These are phyloP conservation scores for Apis laboriosa DNA, from an alignment of 1,140 invertebrate species.

Conservation along the genomic window DNA sequence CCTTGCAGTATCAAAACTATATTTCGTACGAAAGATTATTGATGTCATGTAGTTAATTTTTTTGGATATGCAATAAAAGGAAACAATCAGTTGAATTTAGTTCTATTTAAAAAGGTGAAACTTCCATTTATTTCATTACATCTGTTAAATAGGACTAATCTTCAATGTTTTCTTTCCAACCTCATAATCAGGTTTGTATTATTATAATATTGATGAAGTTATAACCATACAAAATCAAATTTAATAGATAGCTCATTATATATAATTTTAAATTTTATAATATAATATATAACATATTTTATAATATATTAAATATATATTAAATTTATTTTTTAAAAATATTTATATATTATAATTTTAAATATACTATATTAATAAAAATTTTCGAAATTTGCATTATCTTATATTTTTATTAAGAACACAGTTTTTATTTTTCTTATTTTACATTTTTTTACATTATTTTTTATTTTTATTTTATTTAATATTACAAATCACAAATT, in stretches of 20 bases:
- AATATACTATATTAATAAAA: not conserved
- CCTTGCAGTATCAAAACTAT: constrained; percentile 23
- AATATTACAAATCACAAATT: not conserved
- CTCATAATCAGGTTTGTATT: constrained; percentile 77
- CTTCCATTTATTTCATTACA: constrained; percentile 6
- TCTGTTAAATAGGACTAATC: constrained; percentile 11
- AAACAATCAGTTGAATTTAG: not conserved
- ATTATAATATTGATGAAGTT: not conserved
- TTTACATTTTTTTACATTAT: too few species aligned
- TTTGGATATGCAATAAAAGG: constrained; percentile 9
- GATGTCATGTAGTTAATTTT: constrained; percentile 41
- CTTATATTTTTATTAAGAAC: not conserved
- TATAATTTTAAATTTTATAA: not conserved
- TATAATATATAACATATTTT: not conserved
- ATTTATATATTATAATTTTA: constrained; percentile 14
- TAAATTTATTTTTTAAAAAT: not conserved
- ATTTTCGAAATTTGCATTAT: not conserved
- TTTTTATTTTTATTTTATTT: not conserved
- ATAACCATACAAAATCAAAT: constrained; percentile 15
- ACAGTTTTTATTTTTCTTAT: too few species aligned
- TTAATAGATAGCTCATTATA: not conserved
- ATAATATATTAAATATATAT: not conserved
- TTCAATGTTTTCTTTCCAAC: constrained; percentile 78
- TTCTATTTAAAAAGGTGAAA: constrained; percentile 16
- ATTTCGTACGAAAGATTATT: constrained; percentile 20